Percentiles rank a stretch among this genome's conserved stretches.
phyloP scores from a whole-genome alignment of 2,888 invertebrate species.

The Sericinus montela region DNA sequence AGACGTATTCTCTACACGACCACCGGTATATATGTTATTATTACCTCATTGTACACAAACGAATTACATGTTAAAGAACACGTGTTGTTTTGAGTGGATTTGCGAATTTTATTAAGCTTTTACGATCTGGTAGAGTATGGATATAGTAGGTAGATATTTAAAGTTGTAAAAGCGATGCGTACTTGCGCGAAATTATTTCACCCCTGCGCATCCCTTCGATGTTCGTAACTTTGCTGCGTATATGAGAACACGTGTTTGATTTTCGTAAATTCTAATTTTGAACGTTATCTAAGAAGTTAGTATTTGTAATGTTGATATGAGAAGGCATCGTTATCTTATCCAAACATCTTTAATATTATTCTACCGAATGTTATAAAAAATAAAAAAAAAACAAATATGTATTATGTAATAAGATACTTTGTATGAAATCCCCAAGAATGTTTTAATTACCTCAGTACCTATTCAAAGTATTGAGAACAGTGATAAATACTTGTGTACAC shows the following conservation, averaged over 20 bases:
- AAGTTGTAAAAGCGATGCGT: conserved; percentile 12
- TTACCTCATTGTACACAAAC: too few species aligned
- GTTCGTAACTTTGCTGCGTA: not conserved
- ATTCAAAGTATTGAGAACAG: too few species aligned
- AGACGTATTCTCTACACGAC: not conserved
- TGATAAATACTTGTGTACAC: too few species aligned
- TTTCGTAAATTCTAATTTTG: too few species aligned
- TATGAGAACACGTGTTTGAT: not conserved
- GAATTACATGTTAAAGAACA: not conserved
- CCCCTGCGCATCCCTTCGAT: not conserved
- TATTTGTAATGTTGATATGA: not conserved
- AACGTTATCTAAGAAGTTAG: not conserved
- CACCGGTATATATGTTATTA: too few species aligned
- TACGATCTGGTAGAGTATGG: not conserved
- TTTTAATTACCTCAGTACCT: too few species aligned
- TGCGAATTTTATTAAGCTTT: not conserved
- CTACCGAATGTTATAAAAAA: too few species aligned
- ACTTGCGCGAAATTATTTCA: not conserved
- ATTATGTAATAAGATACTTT: too few species aligned
- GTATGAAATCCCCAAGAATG: too few species aligned
- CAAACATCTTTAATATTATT: not conserved
- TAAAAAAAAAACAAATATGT: too few species aligned
- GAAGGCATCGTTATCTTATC: not conserved
- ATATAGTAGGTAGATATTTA: not conserved
- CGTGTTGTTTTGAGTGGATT: not conserved